Evolutionary conservation across 2,888 invertebrate genomes (phyloP).

Genomic region (Leistus spinibarbis): DNA sequence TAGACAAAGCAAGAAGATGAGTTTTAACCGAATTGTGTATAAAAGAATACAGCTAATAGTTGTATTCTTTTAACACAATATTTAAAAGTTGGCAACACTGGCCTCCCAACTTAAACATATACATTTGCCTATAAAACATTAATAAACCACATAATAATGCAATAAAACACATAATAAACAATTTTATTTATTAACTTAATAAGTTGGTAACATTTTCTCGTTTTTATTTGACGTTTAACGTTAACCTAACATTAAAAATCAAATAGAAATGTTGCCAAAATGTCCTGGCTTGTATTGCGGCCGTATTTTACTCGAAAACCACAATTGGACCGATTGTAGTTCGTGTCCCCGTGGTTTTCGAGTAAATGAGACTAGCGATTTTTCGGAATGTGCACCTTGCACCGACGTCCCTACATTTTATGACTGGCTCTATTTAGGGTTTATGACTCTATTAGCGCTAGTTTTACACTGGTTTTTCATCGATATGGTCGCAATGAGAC

Average conservation of each 20-base stretch:
- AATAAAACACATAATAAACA: too few species aligned
- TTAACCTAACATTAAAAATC: slow-evolving; percentile 44
- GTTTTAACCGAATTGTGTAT: too few species aligned
- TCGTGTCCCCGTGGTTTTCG: slow-evolving; percentile 85
- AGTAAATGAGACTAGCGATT: slow-evolving; percentile 73
- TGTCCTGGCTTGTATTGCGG: slow-evolving; percentile 90
- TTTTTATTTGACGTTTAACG: slow-evolving; percentile 40
- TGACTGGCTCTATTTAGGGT: slow-evolving; percentile 93
- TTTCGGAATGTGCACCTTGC: slow-evolving; percentile 82
- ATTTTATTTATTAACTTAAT: too few species aligned
- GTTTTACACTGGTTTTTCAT: slow-evolving; percentile 93
- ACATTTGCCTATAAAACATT: too few species aligned
- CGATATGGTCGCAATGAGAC: slow-evolving; percentile 77
- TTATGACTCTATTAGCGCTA: slow-evolving; percentile 88
- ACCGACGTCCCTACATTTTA: slow-evolving; percentile 77
- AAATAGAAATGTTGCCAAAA: slow-evolving; percentile 22
- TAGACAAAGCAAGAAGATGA: too few species aligned
- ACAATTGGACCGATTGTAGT: slow-evolving; percentile 80
- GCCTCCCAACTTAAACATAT: too few species aligned
- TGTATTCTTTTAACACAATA: too few species aligned
- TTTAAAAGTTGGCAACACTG: slow-evolving; percentile 4
- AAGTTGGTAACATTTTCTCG: background rate
- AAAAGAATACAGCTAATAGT: too few species aligned
- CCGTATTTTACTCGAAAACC: slow-evolving; percentile 68
- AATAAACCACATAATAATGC: too few species aligned